phyloP scores from a whole-genome alignment of 2,888 invertebrate genomes.

The Catocala nupta region DNA sequence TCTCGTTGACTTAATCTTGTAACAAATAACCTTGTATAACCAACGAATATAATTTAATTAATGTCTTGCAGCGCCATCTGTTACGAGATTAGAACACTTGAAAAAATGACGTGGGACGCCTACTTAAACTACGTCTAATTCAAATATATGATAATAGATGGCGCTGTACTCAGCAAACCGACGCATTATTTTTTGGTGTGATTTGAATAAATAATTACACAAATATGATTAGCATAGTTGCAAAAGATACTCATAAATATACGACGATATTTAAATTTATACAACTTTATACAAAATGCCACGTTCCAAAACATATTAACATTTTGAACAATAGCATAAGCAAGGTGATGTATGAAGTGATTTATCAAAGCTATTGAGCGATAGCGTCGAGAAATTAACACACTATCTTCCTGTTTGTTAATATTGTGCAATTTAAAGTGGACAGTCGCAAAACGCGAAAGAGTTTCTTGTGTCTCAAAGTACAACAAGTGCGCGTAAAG shows the following conservation, averaged over 20 bases:
- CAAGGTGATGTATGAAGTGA: slow-evolving; percentile 2
- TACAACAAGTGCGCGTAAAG: too few relatives aligned
- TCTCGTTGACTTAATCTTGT: slow-evolving; percentile 28
- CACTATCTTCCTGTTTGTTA: slow-evolving; percentile 14
- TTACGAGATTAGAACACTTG: slow-evolving; percentile 9
- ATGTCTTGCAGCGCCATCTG: slow-evolving; percentile 41
- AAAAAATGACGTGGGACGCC: neutral
- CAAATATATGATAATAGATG: slow-evolving; percentile 30
- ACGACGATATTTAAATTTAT: neutral
- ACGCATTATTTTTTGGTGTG: neutral
- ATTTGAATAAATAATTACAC: neutral
- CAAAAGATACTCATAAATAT: slow-evolving; percentile 2
- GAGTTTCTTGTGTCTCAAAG: too few relatives aligned
- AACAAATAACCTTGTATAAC: neutral
- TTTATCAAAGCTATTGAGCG: slow-evolving; percentile 17
- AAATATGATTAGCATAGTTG: slow-evolving; percentile 16
- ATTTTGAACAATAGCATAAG: neutral
- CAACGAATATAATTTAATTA: neutral
- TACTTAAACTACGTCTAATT: neutral
- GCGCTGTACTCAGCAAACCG: slow-evolving; percentile 20
- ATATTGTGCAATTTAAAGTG: slow-evolving; percentile 40
- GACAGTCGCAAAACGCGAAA: slow-evolving; percentile 9
- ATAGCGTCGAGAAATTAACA: slow-evolving; percentile 16
- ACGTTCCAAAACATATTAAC: neutral
- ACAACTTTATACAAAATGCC: neutral